phyloP scores from a whole-genome alignment of 2,888 invertebrate species.

The Erebia epiphron region DNA sequence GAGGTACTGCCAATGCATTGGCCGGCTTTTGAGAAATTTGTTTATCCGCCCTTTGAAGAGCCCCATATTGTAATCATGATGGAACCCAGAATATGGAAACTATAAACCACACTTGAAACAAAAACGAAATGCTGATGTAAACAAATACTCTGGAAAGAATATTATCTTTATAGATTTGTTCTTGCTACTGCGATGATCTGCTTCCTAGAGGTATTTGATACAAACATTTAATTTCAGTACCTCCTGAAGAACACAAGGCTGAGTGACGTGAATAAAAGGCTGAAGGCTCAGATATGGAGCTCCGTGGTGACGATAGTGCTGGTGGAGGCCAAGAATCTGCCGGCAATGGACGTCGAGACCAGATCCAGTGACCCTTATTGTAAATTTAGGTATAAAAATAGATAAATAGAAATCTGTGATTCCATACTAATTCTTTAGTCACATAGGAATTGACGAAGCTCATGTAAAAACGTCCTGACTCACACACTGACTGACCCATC shows the following conservation, averaged over 20 bases:
- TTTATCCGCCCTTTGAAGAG: too few relatives aligned
- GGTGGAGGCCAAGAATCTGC: conserved; percentile 96
- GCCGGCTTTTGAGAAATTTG: too few relatives aligned
- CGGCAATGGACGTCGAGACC: conserved; percentile 93
- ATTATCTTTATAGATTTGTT: not conserved
- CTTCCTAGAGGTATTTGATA: not conserved
- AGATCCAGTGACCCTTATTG: conserved; percentile 96
- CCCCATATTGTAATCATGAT: too few relatives aligned
- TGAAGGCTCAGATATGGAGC: conserved; percentile 98
- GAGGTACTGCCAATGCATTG: too few relatives aligned
- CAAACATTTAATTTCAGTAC: conserved; percentile 83
- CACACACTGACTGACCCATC: too few relatives aligned
- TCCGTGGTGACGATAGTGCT: conserved; percentile 98
- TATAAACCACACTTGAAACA: not conserved
- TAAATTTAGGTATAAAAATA: conserved; percentile 90
- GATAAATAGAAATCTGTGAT: too few relatives aligned
- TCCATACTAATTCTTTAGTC: too few relatives aligned
- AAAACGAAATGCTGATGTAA: not conserved
- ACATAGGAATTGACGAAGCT: too few relatives aligned
- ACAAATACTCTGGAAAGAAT: not conserved
- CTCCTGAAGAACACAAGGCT: conserved; percentile 89
- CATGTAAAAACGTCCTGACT: too few relatives aligned
- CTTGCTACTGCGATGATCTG: too few relatives aligned
- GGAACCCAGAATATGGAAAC: too few relatives aligned
- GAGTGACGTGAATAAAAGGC: conserved; percentile 90